Evolutionary conservation across 2,797 vertebrate genomes (phyloP), one percentile per base, ranked within the genome.

Genomic region (Apogon talboti): DNA sequence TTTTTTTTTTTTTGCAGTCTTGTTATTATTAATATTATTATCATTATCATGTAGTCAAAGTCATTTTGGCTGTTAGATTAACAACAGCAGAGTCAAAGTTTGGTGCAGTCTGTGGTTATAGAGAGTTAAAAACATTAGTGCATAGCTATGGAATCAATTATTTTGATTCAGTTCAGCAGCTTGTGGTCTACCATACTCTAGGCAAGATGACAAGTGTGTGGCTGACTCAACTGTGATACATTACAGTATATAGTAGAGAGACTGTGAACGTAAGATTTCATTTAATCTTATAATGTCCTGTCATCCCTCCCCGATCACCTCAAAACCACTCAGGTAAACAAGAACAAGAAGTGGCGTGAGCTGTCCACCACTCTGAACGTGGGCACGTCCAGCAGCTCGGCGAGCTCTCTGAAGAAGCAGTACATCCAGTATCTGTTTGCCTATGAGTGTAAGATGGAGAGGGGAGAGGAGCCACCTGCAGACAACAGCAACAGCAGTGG

Each of bases 331-430:
- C 88, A 98, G 97, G 96, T 98, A 71, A 98, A 98, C 92, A 98
- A 98, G 93, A 98, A 97, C 92, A 98, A 98, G 90, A 98, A 98
- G 90, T 98, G 97, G 97, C 95, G 95, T 7, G 96, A 98, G 87
- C 90, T 98, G 88, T 92, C 96, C 70, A 93, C 92, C 79, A 94
- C 82, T 66, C 91, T 98, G 60, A 96, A 93, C 9, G 94, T 98
- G 35, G 97, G 97, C 43, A 97, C 96, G 0, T 98, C 97, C 0
- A 97, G 96, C 94, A 97, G 95, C 8, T 95, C 96, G 0, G 96
- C 97, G 66, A 98, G 96, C 91, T 95, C 96, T 6, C 94, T 98
- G 80, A 98, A 98, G 90, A 98, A 98, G 92, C 96, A 98, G 89
- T 98, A 98, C 86, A 98, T 98, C 87, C 96, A 98, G 91, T 98